Evolutionary conservation across 2,797 vertebrate species (phyloP).

Genomic region (Emydoidea blandingii): DNA sequence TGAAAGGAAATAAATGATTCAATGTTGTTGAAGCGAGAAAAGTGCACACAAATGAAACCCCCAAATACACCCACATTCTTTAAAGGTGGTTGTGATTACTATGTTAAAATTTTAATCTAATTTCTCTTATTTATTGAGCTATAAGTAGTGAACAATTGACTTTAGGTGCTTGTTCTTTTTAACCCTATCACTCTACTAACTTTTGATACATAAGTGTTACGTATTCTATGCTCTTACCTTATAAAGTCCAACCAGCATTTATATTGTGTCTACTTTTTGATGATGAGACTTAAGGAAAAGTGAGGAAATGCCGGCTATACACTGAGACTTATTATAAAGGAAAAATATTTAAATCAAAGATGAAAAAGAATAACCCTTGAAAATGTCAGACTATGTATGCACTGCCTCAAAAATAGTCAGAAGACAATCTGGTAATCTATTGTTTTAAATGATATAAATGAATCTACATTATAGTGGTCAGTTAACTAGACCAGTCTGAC

Average conservation of each 20-base stretch:
- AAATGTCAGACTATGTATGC: background rate
- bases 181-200: background rate
- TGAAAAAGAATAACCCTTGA: background rate
- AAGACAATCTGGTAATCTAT: background rate
- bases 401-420: background rate
- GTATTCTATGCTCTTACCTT: accelerated
- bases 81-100: accelerated
- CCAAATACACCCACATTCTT: background rate
- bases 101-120: background rate
- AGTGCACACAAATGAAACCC: background rate
- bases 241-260: background rate
- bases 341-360: background rate
- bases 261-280: background rate
- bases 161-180: background rate
- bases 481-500: background rate
- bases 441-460: background rate
- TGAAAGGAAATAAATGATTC: background rate
- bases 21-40: background rate
- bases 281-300: background rate
- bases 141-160: background rate
- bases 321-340: background rate
- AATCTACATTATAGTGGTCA: background rate
- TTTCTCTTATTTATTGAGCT: background rate
- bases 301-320: accelerated
- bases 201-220: background rate